These are phyloP conservation scores for Myotis davidii DNA, from an alignment of 2,113 vertebrate species.

Conservation along the genomic window DNA sequence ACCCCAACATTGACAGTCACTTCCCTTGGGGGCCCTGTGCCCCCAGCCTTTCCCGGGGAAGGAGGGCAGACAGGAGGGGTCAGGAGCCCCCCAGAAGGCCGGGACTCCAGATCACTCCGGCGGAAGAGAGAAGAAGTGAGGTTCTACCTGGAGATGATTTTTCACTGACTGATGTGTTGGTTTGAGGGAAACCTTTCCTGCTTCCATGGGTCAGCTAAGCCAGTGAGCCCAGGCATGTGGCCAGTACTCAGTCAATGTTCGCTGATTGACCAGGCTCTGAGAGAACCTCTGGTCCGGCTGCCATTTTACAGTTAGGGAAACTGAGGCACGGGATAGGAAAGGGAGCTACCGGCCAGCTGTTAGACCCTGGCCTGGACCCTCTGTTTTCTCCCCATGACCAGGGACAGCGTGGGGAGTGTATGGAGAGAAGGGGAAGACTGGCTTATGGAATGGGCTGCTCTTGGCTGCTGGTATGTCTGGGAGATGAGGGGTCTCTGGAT, in stretches of 20 bases:
- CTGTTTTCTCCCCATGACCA: background rate
- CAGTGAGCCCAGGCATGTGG: background rate
- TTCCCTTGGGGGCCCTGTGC: background rate
- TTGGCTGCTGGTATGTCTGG: background rate
- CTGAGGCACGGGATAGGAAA: background rate
- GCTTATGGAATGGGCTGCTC: background rate
- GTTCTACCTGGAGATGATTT: background rate
- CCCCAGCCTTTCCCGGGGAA: background rate
- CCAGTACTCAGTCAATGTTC: background rate
- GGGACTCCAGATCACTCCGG: background rate
- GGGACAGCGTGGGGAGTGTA: rapidly evolving
- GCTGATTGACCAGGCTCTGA: background rate
- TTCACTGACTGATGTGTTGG: background rate
- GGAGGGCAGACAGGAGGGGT: background rate
- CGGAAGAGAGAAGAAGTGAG: background rate
- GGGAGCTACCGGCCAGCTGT: background rate
- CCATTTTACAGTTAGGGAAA: slow-evolving; percentile 1
- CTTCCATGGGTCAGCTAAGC: background rate
- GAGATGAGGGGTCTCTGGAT: background rate
- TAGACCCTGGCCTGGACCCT: background rate
- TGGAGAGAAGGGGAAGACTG: background rate
- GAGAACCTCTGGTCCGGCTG: background rate
- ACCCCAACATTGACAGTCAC: slow-evolving; percentile 39
- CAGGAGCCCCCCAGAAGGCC: background rate
- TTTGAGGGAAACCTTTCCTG: background rate